These are phyloP conservation scores for Drosophila bocki DNA, from an alignment of 1,140 invertebrate species.

Conservation along the genomic window DNA sequence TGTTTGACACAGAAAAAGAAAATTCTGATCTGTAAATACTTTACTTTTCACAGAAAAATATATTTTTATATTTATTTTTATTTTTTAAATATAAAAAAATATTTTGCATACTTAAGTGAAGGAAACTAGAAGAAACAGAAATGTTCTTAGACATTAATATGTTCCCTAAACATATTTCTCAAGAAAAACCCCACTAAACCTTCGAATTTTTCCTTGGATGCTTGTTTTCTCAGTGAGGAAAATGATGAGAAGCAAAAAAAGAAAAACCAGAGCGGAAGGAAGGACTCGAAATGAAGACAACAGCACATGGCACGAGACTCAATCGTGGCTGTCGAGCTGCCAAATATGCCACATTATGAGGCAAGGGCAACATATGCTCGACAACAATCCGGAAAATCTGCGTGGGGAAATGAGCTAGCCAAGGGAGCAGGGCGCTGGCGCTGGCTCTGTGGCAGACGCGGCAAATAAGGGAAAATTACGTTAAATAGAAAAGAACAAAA, in stretches of 20 bases:
- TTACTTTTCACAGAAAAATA: no score
- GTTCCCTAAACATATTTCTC: no score
- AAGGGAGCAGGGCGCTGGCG: not conserved
- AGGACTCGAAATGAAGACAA: conserved; percentile 65
- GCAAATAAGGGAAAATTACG: conserved; percentile 83
- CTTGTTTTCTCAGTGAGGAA: conserved; percentile 10
- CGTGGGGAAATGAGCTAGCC: conserved; percentile 62
- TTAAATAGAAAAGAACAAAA: conserved; percentile 82
- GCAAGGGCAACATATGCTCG: conserved; percentile 79
- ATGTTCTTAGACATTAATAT: not conserved
- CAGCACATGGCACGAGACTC: conserved; percentile 54
- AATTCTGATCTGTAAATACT: not conserved
- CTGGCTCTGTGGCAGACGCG: conserved; percentile 23
- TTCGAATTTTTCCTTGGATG: not conserved
- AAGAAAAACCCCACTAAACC: not conserved
- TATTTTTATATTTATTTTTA: no score
- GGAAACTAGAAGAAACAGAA: no score
- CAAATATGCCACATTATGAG: conserved; percentile 78
- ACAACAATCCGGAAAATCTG: conserved; percentile 59
- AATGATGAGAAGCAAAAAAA: conserved; percentile 28
- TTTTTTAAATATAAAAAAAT: no score
- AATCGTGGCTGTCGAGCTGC: conserved; percentile 54
- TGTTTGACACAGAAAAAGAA: not conserved
- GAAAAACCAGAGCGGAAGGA: conserved; percentile 40
- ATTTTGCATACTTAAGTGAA: no score